Evolutionary conservation across 2,888 invertebrate genomes (phyloP), one percentile per base, ranked within the genome.

Genomic region (Periphyllus acericola): DNA sequence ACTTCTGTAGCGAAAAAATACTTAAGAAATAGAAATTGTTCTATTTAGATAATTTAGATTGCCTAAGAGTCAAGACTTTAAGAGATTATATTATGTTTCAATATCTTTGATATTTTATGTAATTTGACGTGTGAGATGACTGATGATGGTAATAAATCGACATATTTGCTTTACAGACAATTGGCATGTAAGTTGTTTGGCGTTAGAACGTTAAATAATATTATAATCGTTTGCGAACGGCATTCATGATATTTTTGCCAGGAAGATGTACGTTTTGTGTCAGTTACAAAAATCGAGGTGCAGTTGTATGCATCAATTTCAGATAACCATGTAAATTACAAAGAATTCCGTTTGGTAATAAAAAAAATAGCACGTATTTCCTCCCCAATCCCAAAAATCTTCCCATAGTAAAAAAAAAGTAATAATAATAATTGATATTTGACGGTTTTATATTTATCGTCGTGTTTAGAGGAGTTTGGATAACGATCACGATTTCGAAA

Each of bases 401-500:
- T 76, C 76, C 29, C 14, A n/a, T 52, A 19, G 4, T n/a, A 21
- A 76, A 52, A 76, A 46, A 46, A 76, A 75, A 25, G 1, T 0
- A 76, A 34, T 74, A n/a, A 68, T 29, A 66, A 46, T 46, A 46
- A 34, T 68, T 68, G 68, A 85, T 78, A 68, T 71, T 46, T 68
- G 78, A 78, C 52, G 68, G 72, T 86, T 79, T 72, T 55, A 80
- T 75, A 40, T 86, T 80, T 72, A 86, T 72, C 17, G 71, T 36
- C 52, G 19, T 46, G 34, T 66, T 9, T 66, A 34, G 40, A 66
- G 19, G 46, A 46, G 8, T 11, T 46, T 85, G 36, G 55, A 80
- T 80, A 86, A 86, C 80, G 55, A 79, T 55, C 79, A 80, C 29
- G 86, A 72, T 55, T 36, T 79, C 72, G 21, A 86, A 75, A 86